A percentile compares a stretch with the other conserved stretches of the same genome.
Evolutionary conservation across 2,113 vertebrate genomes (phyloP).

Genomic region (Garra rufa): DNA sequence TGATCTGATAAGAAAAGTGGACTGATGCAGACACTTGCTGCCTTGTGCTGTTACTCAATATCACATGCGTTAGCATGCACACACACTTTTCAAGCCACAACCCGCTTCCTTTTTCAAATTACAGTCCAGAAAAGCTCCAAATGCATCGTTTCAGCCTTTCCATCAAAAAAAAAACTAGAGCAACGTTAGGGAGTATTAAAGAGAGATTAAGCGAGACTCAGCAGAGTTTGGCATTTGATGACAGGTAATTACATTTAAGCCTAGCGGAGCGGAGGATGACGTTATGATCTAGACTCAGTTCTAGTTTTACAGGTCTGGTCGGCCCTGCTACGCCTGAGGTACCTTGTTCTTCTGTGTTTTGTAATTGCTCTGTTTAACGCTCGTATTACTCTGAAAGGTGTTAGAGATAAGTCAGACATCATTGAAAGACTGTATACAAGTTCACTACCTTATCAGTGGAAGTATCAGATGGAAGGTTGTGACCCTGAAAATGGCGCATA

Average conservation of each 20-base stretch:
- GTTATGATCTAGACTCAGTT: constrained; percentile 30
- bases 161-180: not conserved
- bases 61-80: not conserved
- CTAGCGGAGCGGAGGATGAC: not conserved
- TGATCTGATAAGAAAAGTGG: constrained; percentile 19
- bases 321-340: not conserved
- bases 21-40: not conserved
- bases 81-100: not conserved
- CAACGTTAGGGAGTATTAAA: not conserved
- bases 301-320: constrained; percentile 47
- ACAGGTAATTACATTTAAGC: constrained; percentile 44
- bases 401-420: not conserved
- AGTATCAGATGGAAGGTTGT: not conserved
- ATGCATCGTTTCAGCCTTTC: not conserved
- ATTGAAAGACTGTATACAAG: not conserved
- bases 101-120: not conserved
- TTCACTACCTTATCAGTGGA: not conserved
- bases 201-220: not conserved
- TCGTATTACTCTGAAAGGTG: constrained; percentile 9
- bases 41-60: not conserved
- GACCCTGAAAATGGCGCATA: not conserved
- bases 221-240: constrained; percentile 20
- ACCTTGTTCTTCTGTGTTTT: not conserved
- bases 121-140: not conserved
- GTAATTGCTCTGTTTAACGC: not conserved